phyloP scores from a whole-genome alignment of 2,888 invertebrate species.

The Frankliniella fusca region DNA sequence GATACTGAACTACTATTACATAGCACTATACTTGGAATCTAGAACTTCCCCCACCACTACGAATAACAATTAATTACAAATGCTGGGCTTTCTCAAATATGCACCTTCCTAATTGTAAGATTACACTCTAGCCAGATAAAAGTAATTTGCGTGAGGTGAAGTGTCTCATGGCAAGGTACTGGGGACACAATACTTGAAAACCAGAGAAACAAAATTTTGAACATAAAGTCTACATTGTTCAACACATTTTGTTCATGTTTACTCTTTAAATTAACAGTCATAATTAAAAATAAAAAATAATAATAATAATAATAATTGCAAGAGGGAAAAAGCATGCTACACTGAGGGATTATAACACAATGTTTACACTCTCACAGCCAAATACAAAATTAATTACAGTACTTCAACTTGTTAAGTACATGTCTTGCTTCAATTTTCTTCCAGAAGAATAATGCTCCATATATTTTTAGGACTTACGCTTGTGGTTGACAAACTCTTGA shows the following conservation, averaged over 20 bases:
- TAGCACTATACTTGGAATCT: not conserved
- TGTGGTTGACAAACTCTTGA: not conserved
- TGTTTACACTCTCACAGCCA: conserved; percentile 1
- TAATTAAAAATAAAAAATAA: not conserved
- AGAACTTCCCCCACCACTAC: not conserved
- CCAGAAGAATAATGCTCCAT: not conserved
- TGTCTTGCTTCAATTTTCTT: not conserved
- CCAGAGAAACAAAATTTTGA: not conserved
- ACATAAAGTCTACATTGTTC: not conserved
- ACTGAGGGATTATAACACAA: no score
- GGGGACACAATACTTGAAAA: not conserved
- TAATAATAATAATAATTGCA: not conserved
- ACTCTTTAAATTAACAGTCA: not conserved
- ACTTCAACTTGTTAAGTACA: not conserved
- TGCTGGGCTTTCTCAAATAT: not conserved
- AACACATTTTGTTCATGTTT: not conserved
- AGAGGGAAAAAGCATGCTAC: not conserved
- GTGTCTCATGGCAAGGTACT: not conserved
- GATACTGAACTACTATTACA: not conserved
- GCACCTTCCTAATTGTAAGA: not conserved
- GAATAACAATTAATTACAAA: not conserved
- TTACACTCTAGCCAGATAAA: not conserved
- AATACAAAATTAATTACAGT: not conserved
- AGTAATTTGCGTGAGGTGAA: not conserved
- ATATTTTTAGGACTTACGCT: not conserved